Percentiles rank a stretch among this genome's conserved stretches.
Conservation (phyloP, 2,888 invertebrate genomes). For the Aspidiotus destructor region DNA sequence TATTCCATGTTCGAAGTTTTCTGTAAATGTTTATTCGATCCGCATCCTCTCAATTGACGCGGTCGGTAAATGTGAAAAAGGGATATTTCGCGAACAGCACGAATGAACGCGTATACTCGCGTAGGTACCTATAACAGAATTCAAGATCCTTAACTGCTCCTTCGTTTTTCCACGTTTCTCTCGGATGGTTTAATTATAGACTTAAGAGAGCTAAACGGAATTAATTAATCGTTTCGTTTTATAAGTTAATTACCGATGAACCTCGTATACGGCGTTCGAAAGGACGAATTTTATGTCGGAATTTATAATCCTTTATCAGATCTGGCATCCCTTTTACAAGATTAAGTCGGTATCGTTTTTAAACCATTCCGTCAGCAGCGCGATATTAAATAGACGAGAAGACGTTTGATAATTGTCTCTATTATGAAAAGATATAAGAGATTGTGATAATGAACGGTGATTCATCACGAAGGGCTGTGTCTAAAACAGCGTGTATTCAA, state of each 20-base stretch:
- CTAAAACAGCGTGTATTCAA: neutral
- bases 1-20: too few relatives aligned
- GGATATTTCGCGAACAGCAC: neutral
- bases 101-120: too few relatives aligned
- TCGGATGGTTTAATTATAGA: conserved; percentile 3
- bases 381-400: conserved; percentile 1
- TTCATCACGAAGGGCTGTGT: conserved; percentile 10
- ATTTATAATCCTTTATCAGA: conserved; percentile 15
- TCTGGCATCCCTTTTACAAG: conserved; percentile 14
- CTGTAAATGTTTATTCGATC: too few relatives aligned
- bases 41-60: neutral
- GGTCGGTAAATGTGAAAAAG: neutral
- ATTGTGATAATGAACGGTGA: conserved; percentile 9
- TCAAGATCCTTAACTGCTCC: too few relatives aligned
- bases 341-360: conserved; percentile 5
- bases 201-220: neutral
- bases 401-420: conserved; percentile 15
- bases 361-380: conserved; percentile 12
- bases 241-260: conserved; percentile 14
- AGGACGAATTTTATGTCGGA: neutral
- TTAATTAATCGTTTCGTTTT: conserved; percentile 14
- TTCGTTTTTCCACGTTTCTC: neutral
- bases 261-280: conserved; percentile 1
- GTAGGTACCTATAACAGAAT: too few relatives aligned
- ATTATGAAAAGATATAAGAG: conserved; percentile 9